Evolutionary conservation across 2,797 vertebrate species (phyloP), one percentile per base, ranked within the genome.

Genomic region (Taeniopygia guttata): DNA sequence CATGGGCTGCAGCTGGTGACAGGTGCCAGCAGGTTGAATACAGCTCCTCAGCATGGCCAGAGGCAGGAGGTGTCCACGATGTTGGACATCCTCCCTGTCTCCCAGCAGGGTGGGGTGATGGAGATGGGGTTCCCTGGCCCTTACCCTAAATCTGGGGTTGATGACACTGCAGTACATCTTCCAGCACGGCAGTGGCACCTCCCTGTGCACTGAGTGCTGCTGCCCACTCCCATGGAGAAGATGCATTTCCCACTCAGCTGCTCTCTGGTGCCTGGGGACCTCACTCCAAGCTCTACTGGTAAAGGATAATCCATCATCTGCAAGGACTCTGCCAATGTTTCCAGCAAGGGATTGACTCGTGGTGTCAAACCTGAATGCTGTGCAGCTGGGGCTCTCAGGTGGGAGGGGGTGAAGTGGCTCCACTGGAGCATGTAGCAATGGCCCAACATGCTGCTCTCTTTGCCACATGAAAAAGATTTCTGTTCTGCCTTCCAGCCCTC

Each of bases 391-490:
- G 72, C 58, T 7, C 34, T 60, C 0, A 1, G n/a, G 4, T n/a
- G 34, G 48, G 18, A 73, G 26, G 1, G 13, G 18, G 13, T 30
- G 73, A 27, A 30, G 18, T 1, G 26, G 11, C 6, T 34, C 32
- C 4, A 0, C 20, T 55, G 51, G 29, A n/a, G 17, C 68, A 42
- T 0, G 0, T 1, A 36, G 36, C 40, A 16, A 9, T 9, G 29
- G 25, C 5, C 21, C 46, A 49, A 4, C 7, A 1, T 0, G 2
- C 38, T 73, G 56, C 10, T 67, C 5, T 67, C 21, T 64, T 55
- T 76, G 27, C 36, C 3, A 5, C 12, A 4, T 5, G 21, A 32
- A 16, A 46, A 46, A 59, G 49, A 10, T 36, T 59, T 51, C 64
- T 79, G 25, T 26, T 60, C 40, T 48, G 38, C 23, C 59, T 54